Evolutionary conservation across 2,888 invertebrate genomes (phyloP).

Genomic region (Drosophila atroscutellata): DNA sequence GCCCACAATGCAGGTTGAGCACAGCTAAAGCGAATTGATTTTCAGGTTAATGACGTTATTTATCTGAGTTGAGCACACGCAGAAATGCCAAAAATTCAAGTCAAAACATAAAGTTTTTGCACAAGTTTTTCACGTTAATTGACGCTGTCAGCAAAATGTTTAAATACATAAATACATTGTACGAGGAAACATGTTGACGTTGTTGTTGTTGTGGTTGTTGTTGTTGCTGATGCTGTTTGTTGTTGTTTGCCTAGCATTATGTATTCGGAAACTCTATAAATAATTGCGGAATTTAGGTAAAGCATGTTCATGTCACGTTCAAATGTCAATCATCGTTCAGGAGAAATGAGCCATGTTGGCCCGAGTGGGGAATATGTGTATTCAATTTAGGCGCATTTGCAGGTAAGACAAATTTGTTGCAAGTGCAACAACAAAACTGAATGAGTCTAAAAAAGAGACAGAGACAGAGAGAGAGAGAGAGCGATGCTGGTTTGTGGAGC

Average conservation of each 20-base stretch:
- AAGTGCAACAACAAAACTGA: constrained; percentile 4
- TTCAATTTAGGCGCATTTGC: constrained; percentile 50
- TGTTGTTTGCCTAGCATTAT: constrained; percentile 1
- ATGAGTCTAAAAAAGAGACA: background rate
- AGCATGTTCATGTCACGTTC: constrained; percentile 80
- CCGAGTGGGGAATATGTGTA: constrained; percentile 4
- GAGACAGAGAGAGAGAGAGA: background rate
- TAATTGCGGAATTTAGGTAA: constrained; percentile 79
- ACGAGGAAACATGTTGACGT: background rate
- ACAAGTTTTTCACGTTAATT: constrained; percentile 63
- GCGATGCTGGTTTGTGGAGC: background rate
- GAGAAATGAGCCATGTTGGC: constrained; percentile 3
- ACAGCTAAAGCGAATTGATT: constrained; percentile 53
- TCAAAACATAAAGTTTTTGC: constrained; percentile 49
- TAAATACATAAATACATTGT: constrained; percentile 28
- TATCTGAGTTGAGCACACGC: constrained; percentile 5
- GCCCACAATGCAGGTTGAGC: constrained; percentile 35
- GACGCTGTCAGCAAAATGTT: constrained; percentile 70
- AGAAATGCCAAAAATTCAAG: constrained; percentile 11
- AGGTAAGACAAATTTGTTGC: constrained; percentile 37
- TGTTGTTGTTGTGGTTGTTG: constrained; percentile 15
- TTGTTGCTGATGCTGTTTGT: background rate
- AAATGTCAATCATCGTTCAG: constrained; percentile 69
- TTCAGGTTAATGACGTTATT: constrained; percentile 55
- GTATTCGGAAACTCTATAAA: constrained; percentile 58